These are phyloP conservation scores for Drosophila rellima DNA, from an alignment of 2,888 invertebrate species.

Conservation along the genomic window DNA sequence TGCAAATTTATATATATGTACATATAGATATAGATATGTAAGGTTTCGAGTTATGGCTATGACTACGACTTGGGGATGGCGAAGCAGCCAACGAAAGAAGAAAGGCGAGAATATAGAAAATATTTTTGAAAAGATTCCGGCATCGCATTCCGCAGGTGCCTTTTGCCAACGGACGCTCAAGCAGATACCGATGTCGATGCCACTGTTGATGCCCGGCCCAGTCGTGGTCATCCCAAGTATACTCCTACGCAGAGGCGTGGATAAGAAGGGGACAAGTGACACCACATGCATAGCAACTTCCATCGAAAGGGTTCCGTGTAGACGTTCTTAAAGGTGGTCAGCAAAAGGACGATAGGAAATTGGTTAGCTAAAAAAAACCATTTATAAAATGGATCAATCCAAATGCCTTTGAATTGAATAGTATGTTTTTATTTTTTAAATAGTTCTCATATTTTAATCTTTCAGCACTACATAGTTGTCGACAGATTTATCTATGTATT, in stretches of 20 bases:
- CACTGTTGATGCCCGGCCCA: conserved; percentile 15
- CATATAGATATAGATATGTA: conserved; percentile 17
- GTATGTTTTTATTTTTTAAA: no score
- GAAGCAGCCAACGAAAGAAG: conserved; percentile 9
- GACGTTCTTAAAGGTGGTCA: no score
- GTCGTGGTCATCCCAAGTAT: conserved; percentile 18
- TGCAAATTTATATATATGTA: conserved; percentile 60
- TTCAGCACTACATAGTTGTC: no score
- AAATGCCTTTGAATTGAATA: no score
- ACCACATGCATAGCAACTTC: no score
- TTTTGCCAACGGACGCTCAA: conserved; percentile 37
- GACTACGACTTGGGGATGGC: conserved; percentile 36
- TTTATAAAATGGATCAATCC: no score
- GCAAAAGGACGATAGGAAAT: no score
- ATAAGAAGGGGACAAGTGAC: background rate
- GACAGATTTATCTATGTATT: no score
- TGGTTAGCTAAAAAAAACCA: no score
- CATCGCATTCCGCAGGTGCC: conserved; percentile 79
- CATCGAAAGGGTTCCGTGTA: no score
- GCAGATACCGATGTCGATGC: conserved; percentile 42
- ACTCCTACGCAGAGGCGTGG: background rate
- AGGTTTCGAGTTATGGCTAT: conserved; percentile 61
- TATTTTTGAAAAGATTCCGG: conserved; percentile 80
- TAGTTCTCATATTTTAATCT: no score
- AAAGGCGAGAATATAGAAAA: conserved; percentile 63